A percentile compares a stretch with the other conserved stretches of the same genome.
Evolutionary conservation across 2,797 vertebrate species (phyloP).

Genomic region (Eupleurogrammus muticus): DNA sequence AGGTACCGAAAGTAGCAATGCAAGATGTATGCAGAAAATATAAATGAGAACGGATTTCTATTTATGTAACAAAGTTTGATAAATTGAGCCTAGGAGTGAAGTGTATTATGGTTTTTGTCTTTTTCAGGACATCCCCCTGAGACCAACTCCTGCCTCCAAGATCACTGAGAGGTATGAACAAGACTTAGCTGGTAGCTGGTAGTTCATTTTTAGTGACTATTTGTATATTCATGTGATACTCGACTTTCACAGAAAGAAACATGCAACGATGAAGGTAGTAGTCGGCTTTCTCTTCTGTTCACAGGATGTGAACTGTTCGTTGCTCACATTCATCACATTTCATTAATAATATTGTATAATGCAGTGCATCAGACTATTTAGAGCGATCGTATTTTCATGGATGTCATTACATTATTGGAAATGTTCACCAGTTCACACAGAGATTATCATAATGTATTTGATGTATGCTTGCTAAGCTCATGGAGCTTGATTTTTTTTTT

Average conservation of each 20-base stretch:
- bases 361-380: not conserved
- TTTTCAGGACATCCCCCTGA: constrained; percentile 90
- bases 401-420: constrained; percentile 8
- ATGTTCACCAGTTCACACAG: not conserved
- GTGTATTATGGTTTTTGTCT: not conserved
- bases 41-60: no score
- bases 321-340: constrained; percentile 4
- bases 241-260: not conserved
- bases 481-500: not conserved
- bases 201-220: not conserved
- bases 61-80: no score
- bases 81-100: not conserved
- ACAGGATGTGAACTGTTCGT: constrained; percentile 13
- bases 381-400: not conserved
- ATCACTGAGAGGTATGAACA: constrained; percentile 88
- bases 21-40: no score
- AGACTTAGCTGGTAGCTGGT: not conserved
- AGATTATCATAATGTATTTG: not conserved
- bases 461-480: not conserved
- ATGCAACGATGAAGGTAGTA: not conserved
- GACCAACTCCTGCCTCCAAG: constrained; percentile 77
- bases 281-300: constrained; percentile 30
- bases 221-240: not conserved
- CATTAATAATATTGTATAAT: constrained; percentile 13
- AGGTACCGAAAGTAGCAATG: no score